Evolutionary conservation across 2,113 vertebrate species (phyloP), one percentile per base, ranked within the genome.

Genomic region (Xiphias gladius): DNA sequence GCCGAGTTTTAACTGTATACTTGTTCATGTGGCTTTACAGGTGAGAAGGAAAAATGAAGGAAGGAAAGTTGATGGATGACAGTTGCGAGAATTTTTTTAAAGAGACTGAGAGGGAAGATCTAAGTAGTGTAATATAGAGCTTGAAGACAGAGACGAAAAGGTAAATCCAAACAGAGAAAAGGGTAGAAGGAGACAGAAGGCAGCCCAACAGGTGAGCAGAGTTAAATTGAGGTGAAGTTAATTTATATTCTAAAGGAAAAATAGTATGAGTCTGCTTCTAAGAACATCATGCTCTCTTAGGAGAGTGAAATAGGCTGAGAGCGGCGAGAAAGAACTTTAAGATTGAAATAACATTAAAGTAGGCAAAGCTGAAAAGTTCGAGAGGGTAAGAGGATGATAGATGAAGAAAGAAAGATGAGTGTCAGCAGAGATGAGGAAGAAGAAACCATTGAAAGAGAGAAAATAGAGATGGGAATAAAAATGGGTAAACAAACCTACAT

Each of bases 181-280:
- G 46, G n/a, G 64, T 71, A 68, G 35, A 78, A 37, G 26, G 17
- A 78, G 71, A 32, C 19, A 52, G 61, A 32, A 32, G 57, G 65
- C 57, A 58, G 65, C 26, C 63, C 82, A 83, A 74, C 79, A 88
- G 86, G 84, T 90, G 68, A 84, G 79, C 48, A 2, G 39, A 85
- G 79, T 48, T 85, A 86, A 89, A 92, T 76, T 77, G 86, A 90
- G 89, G 90, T 88, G 80, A 88, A 80, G 71, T 77, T 83, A 41
- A 90, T 92, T 92, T 89, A 77, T 83, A 89, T 89, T 89, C 82
- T 39, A 58, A 88, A 85, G 73, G 82, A 90, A 88, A n/a, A 91
- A 90, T 46, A 88, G 54, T 13, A 8, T 10, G 71, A 67, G 65
- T 46, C 64, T 19, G 66, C 73, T 70, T 85, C 70, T 75, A 61